phyloP scores from a whole-genome alignment of 2,888 invertebrate genomes.

The Sclerodermus sp. region DNA sequence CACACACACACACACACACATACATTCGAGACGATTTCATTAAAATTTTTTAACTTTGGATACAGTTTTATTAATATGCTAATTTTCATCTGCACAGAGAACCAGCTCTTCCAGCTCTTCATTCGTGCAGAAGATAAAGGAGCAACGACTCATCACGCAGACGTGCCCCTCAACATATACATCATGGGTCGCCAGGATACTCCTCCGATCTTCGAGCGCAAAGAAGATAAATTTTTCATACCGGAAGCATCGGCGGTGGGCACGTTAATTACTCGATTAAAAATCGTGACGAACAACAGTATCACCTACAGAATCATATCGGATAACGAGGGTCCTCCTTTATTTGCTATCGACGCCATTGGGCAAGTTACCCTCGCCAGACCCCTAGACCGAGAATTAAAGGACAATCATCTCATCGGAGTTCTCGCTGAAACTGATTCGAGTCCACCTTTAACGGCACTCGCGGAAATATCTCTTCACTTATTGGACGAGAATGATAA shows the following conservation, averaged over 20 bases:
- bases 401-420: constrained; percentile 72
- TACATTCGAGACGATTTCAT: too few relatives aligned
- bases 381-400: constrained; percentile 75
- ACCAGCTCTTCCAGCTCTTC: constrained; percentile 83
- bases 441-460: constrained; percentile 71
- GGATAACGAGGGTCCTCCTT: constrained; percentile 62
- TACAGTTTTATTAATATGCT: too few relatives aligned
- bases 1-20: too few relatives aligned
- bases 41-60: too few relatives aligned
- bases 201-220: constrained; percentile 75
- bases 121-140: constrained; percentile 86
- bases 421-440: constrained; percentile 72
- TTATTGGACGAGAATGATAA: constrained; percentile 91
- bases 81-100: too few relatives aligned
- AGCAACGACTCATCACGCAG: constrained; percentile 71
- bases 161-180: constrained; percentile 80
- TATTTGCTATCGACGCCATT: constrained; percentile 72
- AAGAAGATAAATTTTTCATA: constrained; percentile 77
- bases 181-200: constrained; percentile 71
- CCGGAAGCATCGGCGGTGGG: constrained; percentile 75
- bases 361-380: constrained; percentile 76
- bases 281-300: constrained; percentile 65
- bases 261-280: constrained; percentile 70
- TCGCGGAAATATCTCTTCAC: constrained; percentile 74
- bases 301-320: constrained; percentile 68